phyloP scores from a whole-genome alignment of 2,888 invertebrate species.

The Epinotia bilunana region DNA sequence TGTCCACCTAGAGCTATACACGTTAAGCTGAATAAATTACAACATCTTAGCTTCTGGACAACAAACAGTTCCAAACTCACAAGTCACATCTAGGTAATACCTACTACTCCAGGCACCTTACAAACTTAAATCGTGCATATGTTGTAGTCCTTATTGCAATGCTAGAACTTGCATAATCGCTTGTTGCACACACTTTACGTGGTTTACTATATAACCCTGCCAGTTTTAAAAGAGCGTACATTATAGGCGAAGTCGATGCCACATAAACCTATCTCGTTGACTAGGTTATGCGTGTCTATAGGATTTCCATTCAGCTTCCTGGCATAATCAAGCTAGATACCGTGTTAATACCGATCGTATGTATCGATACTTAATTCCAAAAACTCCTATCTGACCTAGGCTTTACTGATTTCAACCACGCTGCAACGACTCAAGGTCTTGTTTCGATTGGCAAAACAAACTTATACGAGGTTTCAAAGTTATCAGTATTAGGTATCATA shows the following conservation, averaged over 20 bases:
- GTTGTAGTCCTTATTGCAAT: not conserved
- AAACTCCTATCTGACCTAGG: not conserved
- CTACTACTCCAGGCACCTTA: too few species aligned
- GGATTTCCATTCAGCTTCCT: constrained; percentile 3
- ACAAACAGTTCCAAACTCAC: not conserved
- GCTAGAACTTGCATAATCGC: not conserved
- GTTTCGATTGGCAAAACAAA: not conserved
- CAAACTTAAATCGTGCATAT: not conserved
- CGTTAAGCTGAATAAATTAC: too few species aligned
- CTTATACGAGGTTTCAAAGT: constrained; percentile 1
- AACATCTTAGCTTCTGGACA: not conserved
- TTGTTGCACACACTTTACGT: not conserved
- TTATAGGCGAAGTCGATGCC: not conserved
- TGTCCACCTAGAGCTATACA: too few species aligned
- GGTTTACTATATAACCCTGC: not conserved
- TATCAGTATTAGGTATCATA: constrained; percentile 69
- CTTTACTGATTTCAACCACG: not conserved
- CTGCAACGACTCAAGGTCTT: not conserved
- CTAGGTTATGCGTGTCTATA: not conserved
- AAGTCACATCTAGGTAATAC: not conserved
- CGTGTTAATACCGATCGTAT: constrained; percentile 7
- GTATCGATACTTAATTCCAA: not conserved
- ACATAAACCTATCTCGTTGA: not conserved
- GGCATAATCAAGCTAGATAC: constrained; percentile 15
- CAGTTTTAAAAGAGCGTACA: not conserved